These are phyloP conservation scores for Epinotia bilunana DNA, from an alignment of 2,888 invertebrate genomes.

Conservation along the genomic window DNA sequence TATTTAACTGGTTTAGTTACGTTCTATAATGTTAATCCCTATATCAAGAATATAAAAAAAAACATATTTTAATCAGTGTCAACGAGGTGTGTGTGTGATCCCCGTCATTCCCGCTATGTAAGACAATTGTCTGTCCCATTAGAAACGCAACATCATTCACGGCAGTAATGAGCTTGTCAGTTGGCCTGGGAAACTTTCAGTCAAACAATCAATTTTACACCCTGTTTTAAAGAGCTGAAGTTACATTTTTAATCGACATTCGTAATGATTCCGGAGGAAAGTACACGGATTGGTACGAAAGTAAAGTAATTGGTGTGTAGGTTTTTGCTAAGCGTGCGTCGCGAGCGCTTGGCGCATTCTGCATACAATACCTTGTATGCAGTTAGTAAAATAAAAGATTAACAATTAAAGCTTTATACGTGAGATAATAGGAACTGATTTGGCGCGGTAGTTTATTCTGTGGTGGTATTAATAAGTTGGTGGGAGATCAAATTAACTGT, in stretches of 20 bases:
- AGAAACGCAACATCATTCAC: conserved; percentile 42
- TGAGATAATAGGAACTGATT: conserved; percentile 46
- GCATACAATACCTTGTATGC: not conserved
- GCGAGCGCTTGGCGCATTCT: conserved; percentile 48
- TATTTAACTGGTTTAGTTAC: no score
- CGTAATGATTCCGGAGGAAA: conserved; percentile 26
- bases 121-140: conserved; percentile 42
- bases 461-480: conserved; percentile 18
- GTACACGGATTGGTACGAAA: conserved; percentile 57
- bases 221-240: not conserved
- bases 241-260: conserved; percentile 1
- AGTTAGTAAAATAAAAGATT: conserved; percentile 46
- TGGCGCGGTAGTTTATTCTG: conserved; percentile 9
- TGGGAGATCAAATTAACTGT: conserved; percentile 48
- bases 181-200: conserved; percentile 26
- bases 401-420: conserved; percentile 52
- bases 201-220: conserved; percentile 25
- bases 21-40: no score
- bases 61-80: no score
- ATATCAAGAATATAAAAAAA: no score
- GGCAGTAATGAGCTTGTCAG: conserved; percentile 44
- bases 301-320: conserved; percentile 64
- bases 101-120: conserved; percentile 6
- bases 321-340: conserved; percentile 53
- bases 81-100: not conserved